A percentile compares a stretch with the other conserved stretches of the same genome.
phyloP scores from a whole-genome alignment of 1,140 invertebrate species.

The Megathymus violae region DNA sequence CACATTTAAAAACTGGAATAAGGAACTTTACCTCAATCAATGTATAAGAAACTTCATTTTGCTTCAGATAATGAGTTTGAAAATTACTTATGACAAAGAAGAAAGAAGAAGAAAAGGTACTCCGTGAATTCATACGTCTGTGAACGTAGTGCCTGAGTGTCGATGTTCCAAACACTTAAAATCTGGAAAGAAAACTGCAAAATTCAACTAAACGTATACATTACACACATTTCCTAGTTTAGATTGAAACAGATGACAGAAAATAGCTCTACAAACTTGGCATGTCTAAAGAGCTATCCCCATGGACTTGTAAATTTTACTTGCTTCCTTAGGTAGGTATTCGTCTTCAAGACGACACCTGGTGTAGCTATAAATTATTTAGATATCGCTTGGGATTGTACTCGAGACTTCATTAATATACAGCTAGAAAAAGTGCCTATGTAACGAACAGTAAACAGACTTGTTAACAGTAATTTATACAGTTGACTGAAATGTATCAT shows the following conservation, averaged over 20 bases:
- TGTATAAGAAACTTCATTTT: no score
- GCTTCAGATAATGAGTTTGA: no score
- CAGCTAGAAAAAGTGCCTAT: conserved; percentile 62
- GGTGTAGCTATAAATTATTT: conserved; percentile 73
- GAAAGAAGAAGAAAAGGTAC: no score
- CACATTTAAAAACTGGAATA: no score
- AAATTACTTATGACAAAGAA: no score
- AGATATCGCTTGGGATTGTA: conserved; percentile 72
- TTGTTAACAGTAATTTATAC: conserved; percentile 55
- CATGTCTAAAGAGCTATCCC: conserved; percentile 10
- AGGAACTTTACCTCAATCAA: no score
- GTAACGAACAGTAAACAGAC: conserved; percentile 41
- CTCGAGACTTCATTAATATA: conserved; percentile 72
- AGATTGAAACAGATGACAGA: background rate
- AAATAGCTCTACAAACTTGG: conserved; percentile 1
- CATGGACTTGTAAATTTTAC: conserved; percentile 26
- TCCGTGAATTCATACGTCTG: no score
- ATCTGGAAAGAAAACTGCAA: no score
- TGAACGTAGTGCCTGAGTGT: no score
- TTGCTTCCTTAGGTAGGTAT: conserved; percentile 7
- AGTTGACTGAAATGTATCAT: no score
- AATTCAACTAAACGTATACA: no score
- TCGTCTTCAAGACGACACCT: conserved; percentile 59
- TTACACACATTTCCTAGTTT: background rate
- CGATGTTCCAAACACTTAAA: no score